phyloP scores from a whole-genome alignment of 2,113 vertebrate species.

The Burhinus bistriatus region DNA sequence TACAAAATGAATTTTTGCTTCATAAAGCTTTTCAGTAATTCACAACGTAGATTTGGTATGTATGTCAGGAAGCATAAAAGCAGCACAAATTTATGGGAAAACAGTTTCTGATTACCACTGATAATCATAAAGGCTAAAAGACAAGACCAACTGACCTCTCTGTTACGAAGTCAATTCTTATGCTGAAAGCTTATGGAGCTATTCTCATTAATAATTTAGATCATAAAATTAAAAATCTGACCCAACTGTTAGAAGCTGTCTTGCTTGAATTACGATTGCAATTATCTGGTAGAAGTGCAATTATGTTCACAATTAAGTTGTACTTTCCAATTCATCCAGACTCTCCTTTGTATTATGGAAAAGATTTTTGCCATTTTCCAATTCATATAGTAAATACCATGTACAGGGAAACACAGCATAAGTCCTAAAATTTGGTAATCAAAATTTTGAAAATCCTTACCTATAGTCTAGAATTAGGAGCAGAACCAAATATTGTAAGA shows the following conservation, averaged over 20 bases:
- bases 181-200: slow-evolving; percentile 36
- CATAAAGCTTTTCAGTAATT: neutral
- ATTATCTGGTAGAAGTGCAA: slow-evolving; percentile 52
- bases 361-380: neutral
- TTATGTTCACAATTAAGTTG: slow-evolving; percentile 42
- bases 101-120: neutral
- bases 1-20: neutral
- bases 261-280: slow-evolving; percentile 59
- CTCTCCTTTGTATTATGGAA: neutral
- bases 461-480: neutral
- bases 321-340: neutral
- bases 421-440: neutral
- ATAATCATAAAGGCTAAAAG: neutral
- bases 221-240: slow-evolving; percentile 63
- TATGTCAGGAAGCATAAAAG: neutral
- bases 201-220: slow-evolving; percentile 70
- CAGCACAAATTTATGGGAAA: neutral
- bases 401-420: neutral
- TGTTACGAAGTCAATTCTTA: slow-evolving; percentile 52
- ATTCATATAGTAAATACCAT: neutral
- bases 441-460: neutral
- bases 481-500: neutral
- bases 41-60: neutral
- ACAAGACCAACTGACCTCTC: neutral
- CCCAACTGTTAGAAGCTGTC: slow-evolving; percentile 49